Conservation (phyloP, 2,888 invertebrate species). For the Brenthis ino region DNA sequence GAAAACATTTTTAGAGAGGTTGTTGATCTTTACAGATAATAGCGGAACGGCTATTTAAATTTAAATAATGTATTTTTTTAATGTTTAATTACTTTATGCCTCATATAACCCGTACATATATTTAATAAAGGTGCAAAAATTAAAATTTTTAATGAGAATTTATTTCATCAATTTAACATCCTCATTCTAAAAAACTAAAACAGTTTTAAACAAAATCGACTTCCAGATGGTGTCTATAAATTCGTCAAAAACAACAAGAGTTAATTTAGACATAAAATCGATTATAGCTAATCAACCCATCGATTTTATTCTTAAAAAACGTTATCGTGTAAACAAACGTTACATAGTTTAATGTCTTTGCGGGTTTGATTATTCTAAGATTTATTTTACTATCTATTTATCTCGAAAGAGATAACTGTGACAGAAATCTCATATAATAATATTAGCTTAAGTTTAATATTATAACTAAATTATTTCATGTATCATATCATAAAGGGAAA, state of each 20-base stretch:
- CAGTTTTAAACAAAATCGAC: constrained; percentile 22
- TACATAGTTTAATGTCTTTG: constrained; percentile 27
- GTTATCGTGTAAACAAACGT: constrained; percentile 38
- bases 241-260: constrained; percentile 42
- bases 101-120: not conserved
- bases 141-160: constrained; percentile 7
- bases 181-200: constrained; percentile 8
- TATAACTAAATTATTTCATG: no score
- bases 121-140: not conserved
- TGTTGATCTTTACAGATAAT: constrained; percentile 15
- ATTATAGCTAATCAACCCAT: constrained; percentile 39
- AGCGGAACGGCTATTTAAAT: not conserved
- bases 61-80: constrained; percentile 3
- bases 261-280: constrained; percentile 42
- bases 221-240: constrained; percentile 41
- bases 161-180: not conserved
- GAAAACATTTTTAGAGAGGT: constrained; percentile 3
- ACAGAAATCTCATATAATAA: no score
- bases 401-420: not conserved
- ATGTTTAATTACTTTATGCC: not conserved
- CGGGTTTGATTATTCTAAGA: constrained; percentile 8
- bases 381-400: constrained; percentile 1
- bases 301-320: constrained; percentile 39
- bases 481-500: no score
- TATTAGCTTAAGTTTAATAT: no score